Evolutionary conservation across 1,140 invertebrate genomes (phyloP), one percentile per base, ranked within the genome.

Genomic region (Littorina saxatilis): DNA sequence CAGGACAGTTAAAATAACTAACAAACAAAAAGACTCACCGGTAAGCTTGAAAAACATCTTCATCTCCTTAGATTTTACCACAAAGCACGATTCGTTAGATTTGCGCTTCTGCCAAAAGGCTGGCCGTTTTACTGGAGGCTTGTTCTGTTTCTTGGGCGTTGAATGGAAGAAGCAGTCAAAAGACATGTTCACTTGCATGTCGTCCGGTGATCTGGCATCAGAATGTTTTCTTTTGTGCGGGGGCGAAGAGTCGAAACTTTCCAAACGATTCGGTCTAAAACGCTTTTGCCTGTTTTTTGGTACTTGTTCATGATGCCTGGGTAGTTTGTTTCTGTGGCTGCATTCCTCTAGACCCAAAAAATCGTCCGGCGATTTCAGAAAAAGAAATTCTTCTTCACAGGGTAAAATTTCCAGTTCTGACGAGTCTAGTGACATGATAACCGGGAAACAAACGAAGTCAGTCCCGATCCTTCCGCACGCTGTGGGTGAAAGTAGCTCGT

Each of bases 21-120:
- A n/a, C n/a, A n/a, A n/a, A n/a, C n/a, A 43, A 50, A 55, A 23
- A 75, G 2, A 66, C n/a, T 27, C 27, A 76, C 52, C 58, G 11
- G 88, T 75, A 32, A 90, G 78, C 27, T 83, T 82, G 82, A 91
- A 91, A 84, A 87, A 91, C 55, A 85, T 85, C 80, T 85, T 86
- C 87, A 90, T 89, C 84, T 91, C 90, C 73, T 86, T 89, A 50
- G 83, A 84, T 77, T 84, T 88, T 1, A 91, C 90, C 72, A 90
- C 84, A 72, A 91, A 90, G 76, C 86, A 83, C 0, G 85, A 80
- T 32, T 84, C 78, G 23, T 32, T 29, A 40, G 52, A 40, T 73
- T 77, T 75, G 58, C 72, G 73, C 78, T 80, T 76, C 52, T 63
- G 52, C 76, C 76, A 78, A 43, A 78, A 78, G 9, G 72, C n/a